A percentile compares a stretch with the other conserved stretches of the same genome.
Conservation (phyloP, 2,797 vertebrate species). For the Lemur catta region DNA sequence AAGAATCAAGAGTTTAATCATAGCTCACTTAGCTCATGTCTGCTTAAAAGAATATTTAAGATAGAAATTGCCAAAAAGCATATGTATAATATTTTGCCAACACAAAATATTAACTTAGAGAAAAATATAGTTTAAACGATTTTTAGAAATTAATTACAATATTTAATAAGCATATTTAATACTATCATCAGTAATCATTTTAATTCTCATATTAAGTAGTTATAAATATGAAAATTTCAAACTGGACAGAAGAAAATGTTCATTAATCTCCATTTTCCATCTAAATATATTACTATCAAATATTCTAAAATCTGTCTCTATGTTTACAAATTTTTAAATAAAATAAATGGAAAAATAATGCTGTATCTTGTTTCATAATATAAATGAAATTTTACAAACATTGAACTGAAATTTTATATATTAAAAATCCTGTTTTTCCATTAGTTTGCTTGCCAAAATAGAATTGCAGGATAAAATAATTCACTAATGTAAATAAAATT, state of each 20-base stretch:
- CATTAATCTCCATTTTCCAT: background rate
- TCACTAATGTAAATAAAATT: background rate
- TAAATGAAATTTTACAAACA: background rate
- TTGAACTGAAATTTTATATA: background rate
- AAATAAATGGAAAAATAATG: background rate
- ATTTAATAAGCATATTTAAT: background rate
- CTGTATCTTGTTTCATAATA: background rate
- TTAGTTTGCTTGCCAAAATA: background rate
- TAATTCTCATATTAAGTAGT: background rate
- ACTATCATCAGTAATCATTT: background rate
- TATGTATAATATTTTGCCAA: background rate
- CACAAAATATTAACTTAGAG: background rate
- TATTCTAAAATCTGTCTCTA: background rate
- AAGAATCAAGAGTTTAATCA: background rate
- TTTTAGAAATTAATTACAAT: background rate
- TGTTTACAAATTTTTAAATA: background rate
- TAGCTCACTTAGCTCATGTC: background rate
- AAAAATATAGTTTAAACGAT: background rate
- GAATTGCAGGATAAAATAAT: background rate
- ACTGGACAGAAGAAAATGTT: background rate
- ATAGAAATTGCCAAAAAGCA: background rate
- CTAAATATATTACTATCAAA: background rate
- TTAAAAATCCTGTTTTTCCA: background rate
- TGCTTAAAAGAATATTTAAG: background rate
- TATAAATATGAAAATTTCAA: background rate